phyloP scores from a whole-genome alignment of 2,888 invertebrate genomes.

The Bellardia pandia region DNA sequence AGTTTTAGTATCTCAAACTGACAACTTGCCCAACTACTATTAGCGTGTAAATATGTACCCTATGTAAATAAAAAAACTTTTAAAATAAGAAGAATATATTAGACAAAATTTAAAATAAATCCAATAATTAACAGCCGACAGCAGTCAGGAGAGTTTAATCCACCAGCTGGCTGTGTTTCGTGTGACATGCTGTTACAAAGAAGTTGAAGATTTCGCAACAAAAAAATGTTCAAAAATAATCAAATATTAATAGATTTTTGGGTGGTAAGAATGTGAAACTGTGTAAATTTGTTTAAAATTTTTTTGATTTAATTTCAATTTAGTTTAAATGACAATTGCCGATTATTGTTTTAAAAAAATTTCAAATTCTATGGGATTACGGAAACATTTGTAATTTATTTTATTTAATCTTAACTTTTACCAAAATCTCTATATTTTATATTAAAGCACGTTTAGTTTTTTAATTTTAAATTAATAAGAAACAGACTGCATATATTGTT shows the following conservation, averaged over 20 bases:
- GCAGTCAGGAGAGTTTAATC: neutral
- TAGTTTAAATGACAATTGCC: too few species aligned
- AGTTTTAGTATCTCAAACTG: constrained; percentile 17
- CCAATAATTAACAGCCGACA: neutral
- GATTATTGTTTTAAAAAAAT: too few species aligned
- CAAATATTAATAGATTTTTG: too few species aligned
- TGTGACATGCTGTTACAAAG: neutral
- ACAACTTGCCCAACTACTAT: constrained; percentile 43
- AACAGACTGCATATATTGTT: neutral
- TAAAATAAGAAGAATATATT: neutral
- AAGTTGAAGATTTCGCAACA: neutral
- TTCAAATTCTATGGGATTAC: too few species aligned
- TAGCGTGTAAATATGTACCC: neutral
- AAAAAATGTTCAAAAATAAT: too few species aligned
- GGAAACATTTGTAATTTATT: neutral
- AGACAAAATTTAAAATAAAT: neutral
- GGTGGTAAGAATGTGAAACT: too few species aligned
- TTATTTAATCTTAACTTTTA: neutral
- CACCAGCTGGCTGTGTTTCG: neutral
- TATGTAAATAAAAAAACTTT: neutral
- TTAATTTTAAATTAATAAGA: neutral
- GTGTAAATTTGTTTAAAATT: too few species aligned
- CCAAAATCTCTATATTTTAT: neutral
- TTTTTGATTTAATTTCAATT: too few species aligned
- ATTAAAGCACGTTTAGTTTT: neutral